Conservation (phyloP, 2,888 invertebrate species). For the Osmoderma eremita region DNA sequence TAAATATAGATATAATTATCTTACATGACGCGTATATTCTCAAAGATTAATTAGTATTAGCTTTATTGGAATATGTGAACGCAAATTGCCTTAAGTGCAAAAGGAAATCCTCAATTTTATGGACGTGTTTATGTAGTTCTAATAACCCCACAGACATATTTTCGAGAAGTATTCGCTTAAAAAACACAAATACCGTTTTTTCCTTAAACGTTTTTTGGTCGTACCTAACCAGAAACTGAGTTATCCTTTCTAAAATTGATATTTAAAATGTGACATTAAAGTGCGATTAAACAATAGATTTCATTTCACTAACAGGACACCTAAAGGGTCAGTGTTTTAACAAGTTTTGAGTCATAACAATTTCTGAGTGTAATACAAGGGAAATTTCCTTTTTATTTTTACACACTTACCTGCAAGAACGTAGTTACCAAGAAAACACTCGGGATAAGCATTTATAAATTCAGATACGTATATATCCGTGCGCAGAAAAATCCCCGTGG, state of each 20-base stretch:
- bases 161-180: background rate
- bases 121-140: background rate
- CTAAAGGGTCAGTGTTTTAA: no score
- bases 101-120: constrained; percentile 17
- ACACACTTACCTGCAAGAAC: constrained; percentile 27
- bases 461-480: no score
- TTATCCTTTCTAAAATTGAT: no score
- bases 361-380: background rate
- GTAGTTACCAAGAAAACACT: constrained; percentile 22
- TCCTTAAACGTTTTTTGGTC: background rate
- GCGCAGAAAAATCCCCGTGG: constrained; percentile 20
- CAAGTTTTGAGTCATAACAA: constrained; percentile 29
- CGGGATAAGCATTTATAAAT: constrained; percentile 20
- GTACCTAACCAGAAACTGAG: no score
- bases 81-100: background rate
- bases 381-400: constrained; percentile 11
- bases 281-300: background rate
- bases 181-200: background rate
- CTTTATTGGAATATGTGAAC: background rate
- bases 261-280: no score
- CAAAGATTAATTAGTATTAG: background rate
- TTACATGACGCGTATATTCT: background rate
- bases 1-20: background rate
- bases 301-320: no score
- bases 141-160: background rate